Percentiles rank a stretch among this genome's conserved stretches.
Evolutionary conservation across 2,888 invertebrate genomes (phyloP).

Genomic region (Thymelicus sylvestris): DNA sequence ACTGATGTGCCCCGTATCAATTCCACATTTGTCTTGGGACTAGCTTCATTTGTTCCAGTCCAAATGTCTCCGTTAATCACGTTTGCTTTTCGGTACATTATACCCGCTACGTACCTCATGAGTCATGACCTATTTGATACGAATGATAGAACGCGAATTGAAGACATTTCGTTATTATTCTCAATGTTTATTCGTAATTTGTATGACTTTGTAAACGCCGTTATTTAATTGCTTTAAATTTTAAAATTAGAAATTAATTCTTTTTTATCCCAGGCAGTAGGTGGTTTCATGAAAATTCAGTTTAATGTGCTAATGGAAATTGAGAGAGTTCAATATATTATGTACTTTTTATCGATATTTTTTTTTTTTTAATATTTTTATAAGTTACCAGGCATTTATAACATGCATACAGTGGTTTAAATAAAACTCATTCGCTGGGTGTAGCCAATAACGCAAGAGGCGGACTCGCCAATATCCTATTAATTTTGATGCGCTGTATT

Average conservation of each 20-base stretch:
- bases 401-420: constrained; percentile 25
- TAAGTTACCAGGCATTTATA: constrained; percentile 22
- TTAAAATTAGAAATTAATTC: too few relatives aligned
- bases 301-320: too few relatives aligned
- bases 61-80: constrained; percentile 24
- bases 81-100: constrained; percentile 14
- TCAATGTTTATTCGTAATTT: background rate
- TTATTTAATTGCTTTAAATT: too few relatives aligned
- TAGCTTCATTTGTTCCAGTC: constrained; percentile 45
- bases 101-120: background rate
- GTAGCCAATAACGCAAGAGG: constrained; percentile 48
- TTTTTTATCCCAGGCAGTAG: too few relatives aligned
- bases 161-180: background rate
- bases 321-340: too few relatives aligned
- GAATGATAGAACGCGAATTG: background rate
- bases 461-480: constrained; percentile 49
- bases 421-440: constrained; percentile 37
- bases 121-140: background rate
- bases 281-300: too few relatives aligned
- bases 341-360: too few relatives aligned
- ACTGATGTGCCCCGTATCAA: constrained; percentile 55
- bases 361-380: background rate
- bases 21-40: constrained; percentile 51
- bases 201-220: too few relatives aligned
- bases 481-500: constrained; percentile 56